Conservation (phyloP, 2,797 vertebrate genomes). For the Aphelocoma californica region DNA sequence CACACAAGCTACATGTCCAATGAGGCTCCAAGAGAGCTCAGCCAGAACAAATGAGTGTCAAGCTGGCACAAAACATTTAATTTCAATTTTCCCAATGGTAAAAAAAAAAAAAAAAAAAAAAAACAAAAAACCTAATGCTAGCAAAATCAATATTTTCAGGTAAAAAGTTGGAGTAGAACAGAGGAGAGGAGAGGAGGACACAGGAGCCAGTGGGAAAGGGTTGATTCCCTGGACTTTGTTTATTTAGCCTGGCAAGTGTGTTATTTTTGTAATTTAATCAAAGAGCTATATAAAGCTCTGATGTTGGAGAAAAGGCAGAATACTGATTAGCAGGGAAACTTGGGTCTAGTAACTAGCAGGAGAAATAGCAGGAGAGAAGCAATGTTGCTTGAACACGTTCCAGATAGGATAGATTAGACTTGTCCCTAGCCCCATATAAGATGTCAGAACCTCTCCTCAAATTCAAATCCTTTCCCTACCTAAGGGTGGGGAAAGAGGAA, state of each 20-base stretch:
- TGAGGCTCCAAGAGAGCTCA: neutral
- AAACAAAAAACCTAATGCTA: neutral
- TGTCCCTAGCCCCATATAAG: neutral
- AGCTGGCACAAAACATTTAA: neutral
- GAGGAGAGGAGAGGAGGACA: neutral
- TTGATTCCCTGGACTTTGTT: neutral
- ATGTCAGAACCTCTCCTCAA: neutral
- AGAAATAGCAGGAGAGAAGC: neutral
- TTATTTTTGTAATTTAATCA: conserved; percentile 27
- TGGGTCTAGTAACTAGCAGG: neutral
- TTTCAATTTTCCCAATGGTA: neutral
- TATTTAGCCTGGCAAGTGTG: neutral
- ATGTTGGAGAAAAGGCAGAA: neutral
- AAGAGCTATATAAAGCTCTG: neutral
- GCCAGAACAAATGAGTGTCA: neutral
- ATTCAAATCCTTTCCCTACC: neutral
- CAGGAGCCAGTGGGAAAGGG: neutral
- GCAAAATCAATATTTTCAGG: neutral
- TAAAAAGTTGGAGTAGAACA: neutral
- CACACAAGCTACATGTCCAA: neutral
- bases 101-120: neutral
- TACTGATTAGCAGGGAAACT: neutral
- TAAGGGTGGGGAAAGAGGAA: no score
- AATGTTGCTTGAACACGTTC: neutral
- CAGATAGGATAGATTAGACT: neutral